phyloP scores from a whole-genome alignment of 2,888 invertebrate species.

The Lepidocyrtoides sp. region DNA sequence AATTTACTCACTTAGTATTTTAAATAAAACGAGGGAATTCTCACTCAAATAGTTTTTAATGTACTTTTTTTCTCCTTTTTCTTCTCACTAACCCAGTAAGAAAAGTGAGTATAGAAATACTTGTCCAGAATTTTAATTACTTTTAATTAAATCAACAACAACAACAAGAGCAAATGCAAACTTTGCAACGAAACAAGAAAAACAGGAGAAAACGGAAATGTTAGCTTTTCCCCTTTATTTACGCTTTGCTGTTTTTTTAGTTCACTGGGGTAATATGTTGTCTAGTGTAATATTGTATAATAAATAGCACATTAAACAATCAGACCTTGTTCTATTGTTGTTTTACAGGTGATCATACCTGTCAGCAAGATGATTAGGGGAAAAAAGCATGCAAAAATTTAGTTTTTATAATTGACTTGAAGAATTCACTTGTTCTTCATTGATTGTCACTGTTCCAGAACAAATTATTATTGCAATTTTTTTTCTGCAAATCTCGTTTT shows the following conservation, averaged over 20 bases:
- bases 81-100: conserved; percentile 68
- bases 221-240: conserved; percentile 8
- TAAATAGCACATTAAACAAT: background rate
- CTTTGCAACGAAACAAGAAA: conserved; percentile 48
- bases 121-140: conserved; percentile 74
- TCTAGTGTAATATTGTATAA: background rate
- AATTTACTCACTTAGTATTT: background rate
- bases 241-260: conserved; percentile 36
- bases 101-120: conserved; percentile 6
- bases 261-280: conserved; percentile 59
- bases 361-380: conserved; percentile 25
- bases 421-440: background rate
- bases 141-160: conserved; percentile 68
- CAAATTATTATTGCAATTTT: conserved; percentile 22
- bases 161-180: background rate
- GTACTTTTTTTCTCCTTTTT: background rate
- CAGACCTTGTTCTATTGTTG: background rate
- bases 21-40: background rate
- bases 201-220: conserved; percentile 68
- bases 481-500: background rate
- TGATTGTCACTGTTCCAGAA: conserved; percentile 52
- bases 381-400: background rate
- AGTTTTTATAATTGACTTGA: background rate
- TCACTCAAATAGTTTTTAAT: no score
- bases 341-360: background rate